These are phyloP conservation scores for Drosophila greeni DNA, from an alignment of 2,888 invertebrate species.

Conservation along the genomic window DNA sequence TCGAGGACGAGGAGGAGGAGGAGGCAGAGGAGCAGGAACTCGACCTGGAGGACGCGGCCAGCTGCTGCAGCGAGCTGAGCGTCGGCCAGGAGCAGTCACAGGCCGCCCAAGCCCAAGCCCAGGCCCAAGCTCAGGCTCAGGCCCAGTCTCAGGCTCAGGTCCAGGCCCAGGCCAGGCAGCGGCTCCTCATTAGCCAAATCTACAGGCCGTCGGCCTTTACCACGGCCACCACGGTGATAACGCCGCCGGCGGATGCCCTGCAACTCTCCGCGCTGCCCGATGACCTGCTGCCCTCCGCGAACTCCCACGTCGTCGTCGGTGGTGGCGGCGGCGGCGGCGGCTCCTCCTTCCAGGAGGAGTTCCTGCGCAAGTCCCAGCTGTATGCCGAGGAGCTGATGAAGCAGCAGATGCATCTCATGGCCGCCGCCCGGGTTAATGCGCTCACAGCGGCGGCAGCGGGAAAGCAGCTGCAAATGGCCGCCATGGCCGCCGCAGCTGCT, in stretches of 20 bases:
- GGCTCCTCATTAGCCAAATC: conserved; percentile 63
- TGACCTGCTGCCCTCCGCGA: conserved; percentile 1
- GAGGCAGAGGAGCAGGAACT: conserved; percentile 55
- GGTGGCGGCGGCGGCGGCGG: no score
- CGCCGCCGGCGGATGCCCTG: conserved; percentile 39
- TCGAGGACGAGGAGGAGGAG: conserved; percentile 33
- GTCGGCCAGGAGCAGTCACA: conserved; percentile 85
- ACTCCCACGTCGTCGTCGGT: conserved; percentile 39
- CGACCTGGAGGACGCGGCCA: conserved; percentile 80
- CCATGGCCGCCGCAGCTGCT: conserved; percentile 68
- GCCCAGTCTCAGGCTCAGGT: conserved; percentile 45
- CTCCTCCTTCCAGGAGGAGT: conserved; percentile 77
- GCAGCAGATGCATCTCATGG: conserved; percentile 79
- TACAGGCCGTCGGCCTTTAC: conserved; percentile 66
- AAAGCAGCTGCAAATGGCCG: conserved; percentile 79
- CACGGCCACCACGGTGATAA: conserved; percentile 49
- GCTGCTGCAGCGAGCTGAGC: conserved; percentile 86
- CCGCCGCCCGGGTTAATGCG: conserved; percentile 77
- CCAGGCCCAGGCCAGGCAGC: conserved; percentile 57
- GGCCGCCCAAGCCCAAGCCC: conserved; percentile 40
- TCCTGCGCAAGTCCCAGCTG: conserved; percentile 78
- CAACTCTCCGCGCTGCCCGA: conserved; percentile 20
- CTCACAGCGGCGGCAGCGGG: conserved; percentile 67
- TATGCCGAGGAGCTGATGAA: conserved; percentile 79
- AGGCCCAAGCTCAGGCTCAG: conserved; percentile 25